Evolutionary conservation across 2,888 invertebrate genomes (phyloP).

Genomic region (Diadegma fenestrale): DNA sequence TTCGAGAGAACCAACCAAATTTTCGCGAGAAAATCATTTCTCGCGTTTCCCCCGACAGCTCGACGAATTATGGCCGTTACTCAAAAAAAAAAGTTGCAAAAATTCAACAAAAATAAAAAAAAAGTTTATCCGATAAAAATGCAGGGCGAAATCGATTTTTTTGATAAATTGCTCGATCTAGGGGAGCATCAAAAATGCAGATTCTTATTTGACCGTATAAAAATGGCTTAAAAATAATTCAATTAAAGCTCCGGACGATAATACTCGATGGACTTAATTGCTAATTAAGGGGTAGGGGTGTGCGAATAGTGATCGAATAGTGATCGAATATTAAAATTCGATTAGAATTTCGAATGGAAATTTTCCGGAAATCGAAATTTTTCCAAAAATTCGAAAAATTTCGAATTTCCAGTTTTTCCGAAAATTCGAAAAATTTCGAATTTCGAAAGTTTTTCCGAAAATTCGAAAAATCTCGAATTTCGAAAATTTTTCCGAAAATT

Average conservation of each 20-base stretch:
- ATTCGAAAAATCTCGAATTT: too few relatives aligned
- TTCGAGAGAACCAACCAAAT: slow-evolving; percentile 1
- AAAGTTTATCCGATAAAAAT: background rate
- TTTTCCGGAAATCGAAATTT: too few relatives aligned
- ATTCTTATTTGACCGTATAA: background rate
- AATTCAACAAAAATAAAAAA: background rate
- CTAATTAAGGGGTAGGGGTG: too few relatives aligned
- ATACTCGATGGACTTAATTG: background rate
- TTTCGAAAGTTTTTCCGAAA: too few relatives aligned
- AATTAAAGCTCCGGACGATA: background rate
- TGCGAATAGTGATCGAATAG: too few relatives aligned
- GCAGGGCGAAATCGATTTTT: background rate
- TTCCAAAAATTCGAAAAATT: too few relatives aligned
- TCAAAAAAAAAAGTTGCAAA: background rate
- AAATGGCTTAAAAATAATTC: background rate
- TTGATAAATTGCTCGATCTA: background rate
- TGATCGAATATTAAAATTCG: too few relatives aligned
- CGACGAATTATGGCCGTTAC: slow-evolving; percentile 5
- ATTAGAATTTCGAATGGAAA: too few relatives aligned
- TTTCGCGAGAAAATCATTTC: background rate
- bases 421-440: too few relatives aligned
- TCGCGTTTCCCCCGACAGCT: background rate
- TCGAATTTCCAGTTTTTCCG: too few relatives aligned
- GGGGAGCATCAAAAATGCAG: background rate
- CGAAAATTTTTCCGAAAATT: too few relatives aligned